Evolutionary conservation across 2,113 vertebrate genomes (phyloP), one percentile per base, ranked within the genome.

Genomic region (Ictalurus punctatus): DNA sequence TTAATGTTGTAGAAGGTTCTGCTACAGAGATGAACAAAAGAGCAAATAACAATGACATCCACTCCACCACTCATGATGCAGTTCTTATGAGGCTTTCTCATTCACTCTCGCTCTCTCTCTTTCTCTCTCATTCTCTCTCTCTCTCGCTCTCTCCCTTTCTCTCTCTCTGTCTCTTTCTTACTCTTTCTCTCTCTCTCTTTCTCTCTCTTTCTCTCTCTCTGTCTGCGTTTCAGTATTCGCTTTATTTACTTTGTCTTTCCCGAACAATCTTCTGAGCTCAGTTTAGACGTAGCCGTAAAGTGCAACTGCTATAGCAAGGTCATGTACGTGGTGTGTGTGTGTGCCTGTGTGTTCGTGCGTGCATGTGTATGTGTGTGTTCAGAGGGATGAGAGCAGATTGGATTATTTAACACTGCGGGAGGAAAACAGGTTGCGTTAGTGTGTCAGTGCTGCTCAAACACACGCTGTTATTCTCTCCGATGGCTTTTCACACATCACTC

Each of bases 361-460:
- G 12, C 4, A 12, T 14, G 65, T 14, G 65, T 30, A 27, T 69
- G 69, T 69, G 69, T 27, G 16, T 12, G 30, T 17, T 37, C 17
- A 19, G 69, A 73, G 71, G 34, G 71, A 21, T 73, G 34, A 37
- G 71, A 73, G 71, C 34, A 74, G 25, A 79, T 79, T 79, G 76
- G 76, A 79, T 79, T 79, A 79, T 79, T 52, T 79, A 52, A 54
- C 76, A 79, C 76, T 52, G 48, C 48, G 6, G 48, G 44, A 79
- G 23, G 40, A 79, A n/a, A 54, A 48, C 76, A 79, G 44, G 76
- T 19, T 79, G 76, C 76, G 2, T 7, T n/a, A 44, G 40, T 79
- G 25, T 79, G 23, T 54, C 48, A 48, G 48, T 78, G 12, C 21
- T 78, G 74, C 40, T 78, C n/a, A 71, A 23, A 74, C 67, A 69